These are phyloP conservation scores for Gouania willdenowi DNA, from an alignment of 2,797 vertebrate species.

Conservation along the genomic window DNA sequence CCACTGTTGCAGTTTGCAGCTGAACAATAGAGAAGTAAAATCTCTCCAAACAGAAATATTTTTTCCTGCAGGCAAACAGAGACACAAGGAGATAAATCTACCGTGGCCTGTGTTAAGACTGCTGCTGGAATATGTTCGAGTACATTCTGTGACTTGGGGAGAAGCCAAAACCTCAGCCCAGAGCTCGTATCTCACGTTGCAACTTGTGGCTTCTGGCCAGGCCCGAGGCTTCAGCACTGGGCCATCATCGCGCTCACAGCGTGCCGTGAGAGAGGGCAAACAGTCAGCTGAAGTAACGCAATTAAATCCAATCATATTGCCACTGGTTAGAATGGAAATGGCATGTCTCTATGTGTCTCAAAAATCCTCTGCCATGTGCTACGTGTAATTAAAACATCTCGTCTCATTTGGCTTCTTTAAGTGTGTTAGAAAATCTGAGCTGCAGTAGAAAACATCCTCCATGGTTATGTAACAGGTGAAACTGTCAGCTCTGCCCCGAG, in stretches of 20 bases:
- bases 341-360: too few relatives aligned
- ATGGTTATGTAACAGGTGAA: conserved; percentile 22
- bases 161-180: conserved; percentile 79
- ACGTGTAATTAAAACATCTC: background rate
- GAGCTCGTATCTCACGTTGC: conserved; percentile 68
- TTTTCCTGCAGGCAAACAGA: conserved; percentile 47
- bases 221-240: conserved; percentile 36
- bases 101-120: conserved; percentile 57
- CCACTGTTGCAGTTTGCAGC: background rate
- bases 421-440: background rate
- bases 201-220: conserved; percentile 61
- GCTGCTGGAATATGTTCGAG: conserved; percentile 70
- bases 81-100: conserved; percentile 55
- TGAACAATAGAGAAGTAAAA: background rate
- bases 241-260: conserved; percentile 18
- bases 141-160: conserved; percentile 77
- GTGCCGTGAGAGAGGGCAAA: conserved; percentile 11
- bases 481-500: background rate
- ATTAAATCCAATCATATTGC: too few relatives aligned
- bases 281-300: conserved; percentile 6
- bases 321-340: too few relatives aligned
- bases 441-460: conserved; percentile 7
- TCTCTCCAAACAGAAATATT: conserved; percentile 4
- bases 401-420: background rate
- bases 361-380: too few relatives aligned